These are phyloP conservation scores for Procavia capensis DNA, from an alignment of 2,113 vertebrate genomes.

Conservation along the genomic window DNA sequence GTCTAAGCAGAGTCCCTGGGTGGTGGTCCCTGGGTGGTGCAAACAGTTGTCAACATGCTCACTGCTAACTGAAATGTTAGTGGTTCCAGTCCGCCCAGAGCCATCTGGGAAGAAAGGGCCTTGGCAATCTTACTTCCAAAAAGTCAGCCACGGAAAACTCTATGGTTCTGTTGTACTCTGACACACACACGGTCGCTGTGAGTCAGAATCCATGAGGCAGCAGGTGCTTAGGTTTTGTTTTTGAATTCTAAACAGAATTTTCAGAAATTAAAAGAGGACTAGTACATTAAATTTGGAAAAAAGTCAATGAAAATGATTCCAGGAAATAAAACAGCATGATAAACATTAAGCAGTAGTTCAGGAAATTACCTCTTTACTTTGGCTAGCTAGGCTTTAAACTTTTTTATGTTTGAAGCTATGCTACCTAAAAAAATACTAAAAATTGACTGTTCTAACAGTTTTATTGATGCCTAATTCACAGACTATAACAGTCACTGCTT, in stretches of 20 bases:
- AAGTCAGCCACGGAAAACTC: neutral
- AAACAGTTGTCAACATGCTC: neutral
- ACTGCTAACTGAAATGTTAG: neutral
- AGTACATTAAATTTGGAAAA: slow-evolving; percentile 26
- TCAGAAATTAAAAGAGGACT: slow-evolving; percentile 46
- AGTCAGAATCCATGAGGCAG: neutral
- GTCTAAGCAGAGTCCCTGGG: too few relatives aligned
- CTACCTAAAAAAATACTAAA: slow-evolving; percentile 50
- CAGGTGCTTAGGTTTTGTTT: neutral
- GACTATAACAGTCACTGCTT: slow-evolving; percentile 9
- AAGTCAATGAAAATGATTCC: neutral
- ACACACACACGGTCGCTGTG: neutral
- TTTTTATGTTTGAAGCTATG: slow-evolving; percentile 30
- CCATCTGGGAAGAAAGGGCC: neutral
- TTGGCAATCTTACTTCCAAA: neutral
- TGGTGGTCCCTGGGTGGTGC: neutral
- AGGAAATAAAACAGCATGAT: slow-evolving; percentile 48
- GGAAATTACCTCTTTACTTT: slow-evolving; percentile 41
- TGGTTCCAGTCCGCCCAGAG: neutral
- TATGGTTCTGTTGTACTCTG: neutral
- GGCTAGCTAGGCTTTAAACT: slow-evolving; percentile 23
- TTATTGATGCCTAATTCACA: slow-evolving; percentile 54
- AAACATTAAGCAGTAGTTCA: slow-evolving; percentile 39
- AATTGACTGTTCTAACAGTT: slow-evolving; percentile 40
- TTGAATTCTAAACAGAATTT: neutral